A percentile compares a stretch with the other conserved stretches of the same genome.
phyloP scores from a whole-genome alignment of 1,140 invertebrate species.

The Oreohelix idahoensis region DNA sequence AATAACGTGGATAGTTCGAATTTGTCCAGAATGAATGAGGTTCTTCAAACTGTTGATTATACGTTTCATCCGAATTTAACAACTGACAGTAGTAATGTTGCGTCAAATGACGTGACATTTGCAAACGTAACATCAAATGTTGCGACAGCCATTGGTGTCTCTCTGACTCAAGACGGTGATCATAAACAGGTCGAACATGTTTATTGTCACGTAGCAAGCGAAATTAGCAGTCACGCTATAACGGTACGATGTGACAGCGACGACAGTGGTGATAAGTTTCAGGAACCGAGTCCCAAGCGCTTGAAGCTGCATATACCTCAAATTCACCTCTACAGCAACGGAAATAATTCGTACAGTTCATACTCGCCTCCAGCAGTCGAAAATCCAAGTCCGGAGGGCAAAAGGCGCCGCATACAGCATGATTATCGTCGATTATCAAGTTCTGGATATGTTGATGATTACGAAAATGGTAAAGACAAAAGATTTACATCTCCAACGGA shows the following conservation, averaged over 20 bases:
- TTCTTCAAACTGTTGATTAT: neutral
- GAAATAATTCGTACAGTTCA: neutral
- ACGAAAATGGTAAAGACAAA: constrained; percentile 62
- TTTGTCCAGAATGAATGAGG: neutral
- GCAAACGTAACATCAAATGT: neutral
- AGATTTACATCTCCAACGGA: constrained; percentile 61
- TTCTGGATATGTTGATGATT: constrained; percentile 70
- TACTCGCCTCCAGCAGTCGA: constrained; percentile 36
- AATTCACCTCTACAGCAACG: neutral
- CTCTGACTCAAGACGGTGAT: neutral
- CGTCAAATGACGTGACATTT: neutral
- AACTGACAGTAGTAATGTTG: neutral
- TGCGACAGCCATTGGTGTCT: neutral
- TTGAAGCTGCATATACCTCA: constrained; percentile 37
- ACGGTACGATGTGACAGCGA: neutral
- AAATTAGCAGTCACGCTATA: neutral
- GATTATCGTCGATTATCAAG: constrained; percentile 69
- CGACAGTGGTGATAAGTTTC: neutral
- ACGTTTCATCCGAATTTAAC: neutral
- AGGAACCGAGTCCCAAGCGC: constrained; percentile 18
- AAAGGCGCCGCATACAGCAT: constrained; percentile 64
- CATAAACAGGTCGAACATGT: constrained; percentile 26
- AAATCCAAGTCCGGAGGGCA: constrained; percentile 62
- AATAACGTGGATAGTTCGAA: neutral
- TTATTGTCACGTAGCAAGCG: constrained; percentile 25